Evolutionary conservation across 2,888 invertebrate genomes (phyloP).

Genomic region (Nomada lathburiana): DNA sequence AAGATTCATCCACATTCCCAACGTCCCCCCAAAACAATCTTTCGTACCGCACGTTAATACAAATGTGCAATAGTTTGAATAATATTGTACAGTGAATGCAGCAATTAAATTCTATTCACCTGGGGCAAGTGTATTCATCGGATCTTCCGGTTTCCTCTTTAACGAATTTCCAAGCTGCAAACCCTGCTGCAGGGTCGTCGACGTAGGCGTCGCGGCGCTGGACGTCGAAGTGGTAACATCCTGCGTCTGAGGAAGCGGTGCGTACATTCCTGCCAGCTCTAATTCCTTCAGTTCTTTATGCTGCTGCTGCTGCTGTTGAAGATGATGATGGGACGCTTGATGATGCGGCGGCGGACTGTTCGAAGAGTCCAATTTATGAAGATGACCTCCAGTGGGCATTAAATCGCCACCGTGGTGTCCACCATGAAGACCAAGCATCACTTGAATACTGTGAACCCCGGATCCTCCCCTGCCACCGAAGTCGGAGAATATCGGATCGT

Average conservation of each 20-base stretch:
- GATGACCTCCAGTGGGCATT: constrained; percentile 79
- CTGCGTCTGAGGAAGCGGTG: constrained; percentile 82
- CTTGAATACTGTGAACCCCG: constrained; percentile 88
- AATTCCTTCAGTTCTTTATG: constrained; percentile 83
- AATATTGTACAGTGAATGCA: neutral
- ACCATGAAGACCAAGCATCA: constrained; percentile 88
- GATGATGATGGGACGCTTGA: constrained; percentile 79
- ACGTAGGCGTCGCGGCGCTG: constrained; percentile 80
- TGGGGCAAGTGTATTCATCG: constrained; percentile 78
- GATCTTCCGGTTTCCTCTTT: constrained; percentile 81
- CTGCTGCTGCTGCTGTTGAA: constrained; percentile 84
- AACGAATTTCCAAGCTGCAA: constrained; percentile 80
- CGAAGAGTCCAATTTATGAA: constrained; percentile 84
- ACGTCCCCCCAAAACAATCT: no score
- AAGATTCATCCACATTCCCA: neutral
- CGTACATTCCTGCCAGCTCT: constrained; percentile 82
- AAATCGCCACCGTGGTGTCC: constrained; percentile 82
- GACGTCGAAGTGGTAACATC: constrained; percentile 85
- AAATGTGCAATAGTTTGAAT: neutral
- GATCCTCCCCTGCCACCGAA: constrained; percentile 87
- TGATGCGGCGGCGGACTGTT: constrained; percentile 84
- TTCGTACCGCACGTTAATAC: no score
- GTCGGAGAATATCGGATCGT: constrained; percentile 92
- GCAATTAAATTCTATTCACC: constrained; percentile 65
- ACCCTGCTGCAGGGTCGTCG: constrained; percentile 82